Evolutionary conservation across 2,888 invertebrate genomes (phyloP).

Genomic region (Crocallis elinguaria): DNA sequence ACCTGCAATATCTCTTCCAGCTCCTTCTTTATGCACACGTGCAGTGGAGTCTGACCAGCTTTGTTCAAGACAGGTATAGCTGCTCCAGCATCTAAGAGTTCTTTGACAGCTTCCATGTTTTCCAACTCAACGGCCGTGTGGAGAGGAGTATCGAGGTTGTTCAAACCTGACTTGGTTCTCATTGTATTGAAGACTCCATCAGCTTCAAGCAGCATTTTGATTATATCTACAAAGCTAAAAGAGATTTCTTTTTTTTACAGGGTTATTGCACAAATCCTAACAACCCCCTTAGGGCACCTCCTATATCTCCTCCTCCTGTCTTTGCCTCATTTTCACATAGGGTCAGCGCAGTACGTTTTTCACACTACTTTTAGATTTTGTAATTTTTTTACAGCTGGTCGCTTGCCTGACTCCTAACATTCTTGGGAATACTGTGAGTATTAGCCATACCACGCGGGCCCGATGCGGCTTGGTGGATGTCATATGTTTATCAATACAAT

Average conservation of each 20-base stretch:
- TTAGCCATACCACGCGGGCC: too few relatives aligned
- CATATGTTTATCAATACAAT: too few relatives aligned
- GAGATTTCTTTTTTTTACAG: not conserved
- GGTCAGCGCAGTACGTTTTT: too few relatives aligned
- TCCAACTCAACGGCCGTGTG: slow-evolving; percentile 81
- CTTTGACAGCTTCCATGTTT: slow-evolving; percentile 68
- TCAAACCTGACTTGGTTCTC: slow-evolving; percentile 34
- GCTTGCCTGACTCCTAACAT: too few relatives aligned
- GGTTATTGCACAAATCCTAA: too few relatives aligned
- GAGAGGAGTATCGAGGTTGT: slow-evolving; percentile 68
- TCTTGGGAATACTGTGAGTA: too few relatives aligned
- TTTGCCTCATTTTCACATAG: too few relatives aligned
- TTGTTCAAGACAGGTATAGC: slow-evolving; percentile 68
- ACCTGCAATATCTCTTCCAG: slow-evolving; percentile 73
- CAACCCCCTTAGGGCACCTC: too few relatives aligned
- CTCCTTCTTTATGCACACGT: slow-evolving; percentile 76
- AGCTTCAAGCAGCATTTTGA: slow-evolving; percentile 59
- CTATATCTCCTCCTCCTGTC: too few relatives aligned
- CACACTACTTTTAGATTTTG: too few relatives aligned
- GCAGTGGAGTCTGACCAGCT: slow-evolving; percentile 78
- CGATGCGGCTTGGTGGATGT: too few relatives aligned
- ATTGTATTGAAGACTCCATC: slow-evolving; percentile 57
- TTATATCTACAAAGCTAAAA: slow-evolving; percentile 57
- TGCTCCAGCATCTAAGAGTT: slow-evolving; percentile 70
- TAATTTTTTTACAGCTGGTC: too few relatives aligned